Evolutionary conservation across 2,797 vertebrate species (phyloP).

Genomic region (Gorsachius magnificus): DNA sequence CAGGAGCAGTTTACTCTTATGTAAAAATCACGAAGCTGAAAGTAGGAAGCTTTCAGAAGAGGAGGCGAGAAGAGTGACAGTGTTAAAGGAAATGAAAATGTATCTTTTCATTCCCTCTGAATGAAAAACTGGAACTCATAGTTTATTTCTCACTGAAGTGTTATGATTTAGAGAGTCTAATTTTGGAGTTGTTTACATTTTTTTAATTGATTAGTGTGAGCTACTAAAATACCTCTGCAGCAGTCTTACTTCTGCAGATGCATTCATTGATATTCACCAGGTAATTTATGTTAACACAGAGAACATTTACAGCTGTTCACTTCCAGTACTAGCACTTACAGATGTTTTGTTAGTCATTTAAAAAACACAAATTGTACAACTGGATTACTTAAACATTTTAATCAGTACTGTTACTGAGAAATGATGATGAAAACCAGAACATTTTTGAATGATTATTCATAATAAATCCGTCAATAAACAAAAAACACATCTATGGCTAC

Average conservation of each 20-base stretch:
- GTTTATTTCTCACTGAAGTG: neutral
- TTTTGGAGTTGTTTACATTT: constrained; percentile 5
- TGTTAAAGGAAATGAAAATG: neutral
- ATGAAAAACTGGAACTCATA: neutral
- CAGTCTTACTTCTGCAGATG: constrained; percentile 25
- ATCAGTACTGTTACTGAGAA: neutral
- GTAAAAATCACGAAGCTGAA: neutral
- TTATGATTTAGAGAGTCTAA: neutral
- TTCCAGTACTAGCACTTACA: neutral
- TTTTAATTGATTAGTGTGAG: constrained; percentile 7
- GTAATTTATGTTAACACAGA: constrained; percentile 7
- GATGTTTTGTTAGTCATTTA: neutral
- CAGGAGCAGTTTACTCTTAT: neutral
- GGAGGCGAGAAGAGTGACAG: neutral
- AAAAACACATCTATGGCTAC: neutral
- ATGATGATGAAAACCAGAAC: neutral
- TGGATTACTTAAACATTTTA: neutral
- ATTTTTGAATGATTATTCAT: neutral
- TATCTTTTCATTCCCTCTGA: neutral
- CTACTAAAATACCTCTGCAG: neutral
- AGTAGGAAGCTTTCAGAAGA: neutral
- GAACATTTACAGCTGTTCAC: constrained; percentile 2
- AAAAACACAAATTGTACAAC: neutral
- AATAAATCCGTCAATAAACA: neutral
- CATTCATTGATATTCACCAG: constrained; percentile 5